Percentiles rank a stretch among this genome's conserved stretches.
phyloP scores from a whole-genome alignment of 1,140 invertebrate genomes.

The Drosophila varians region DNA sequence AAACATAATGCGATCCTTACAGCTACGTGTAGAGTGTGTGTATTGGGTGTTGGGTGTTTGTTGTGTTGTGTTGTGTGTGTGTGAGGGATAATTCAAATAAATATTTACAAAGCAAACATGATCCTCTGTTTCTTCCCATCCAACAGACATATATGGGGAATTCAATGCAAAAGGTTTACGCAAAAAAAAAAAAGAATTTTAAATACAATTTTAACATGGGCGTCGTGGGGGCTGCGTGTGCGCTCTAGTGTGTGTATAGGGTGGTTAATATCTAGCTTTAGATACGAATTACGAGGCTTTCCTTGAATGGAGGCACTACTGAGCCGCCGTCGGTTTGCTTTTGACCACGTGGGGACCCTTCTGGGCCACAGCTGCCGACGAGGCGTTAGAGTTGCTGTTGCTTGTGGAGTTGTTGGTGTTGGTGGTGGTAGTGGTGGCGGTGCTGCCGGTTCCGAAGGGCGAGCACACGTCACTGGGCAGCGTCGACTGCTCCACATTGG shows the following conservation, averaged over 20 bases:
- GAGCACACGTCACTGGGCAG: slow-evolving; percentile 55
- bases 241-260: slow-evolving; percentile 2
- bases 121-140: slow-evolving; percentile 3
- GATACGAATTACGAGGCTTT: slow-evolving; percentile 9
- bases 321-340: slow-evolving; percentile 43
- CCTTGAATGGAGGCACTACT: slow-evolving; percentile 11
- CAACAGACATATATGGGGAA: background rate
- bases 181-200: slow-evolving; percentile 34
- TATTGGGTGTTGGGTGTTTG: slow-evolving; percentile 9
- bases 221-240: background rate
- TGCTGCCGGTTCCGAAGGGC: slow-evolving; percentile 37
- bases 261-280: slow-evolving; percentile 23
- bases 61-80: slow-evolving; percentile 24
- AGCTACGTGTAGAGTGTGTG: slow-evolving; percentile 37
- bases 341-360: slow-evolving; percentile 18
- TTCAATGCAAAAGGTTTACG: background rate
- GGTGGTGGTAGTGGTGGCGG: background rate
- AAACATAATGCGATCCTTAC: slow-evolving; percentile 20
- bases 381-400: slow-evolving; percentile 8
- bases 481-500: slow-evolving; percentile 78
- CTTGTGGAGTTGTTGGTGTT: slow-evolving; percentile 6
- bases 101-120: slow-evolving; percentile 71
- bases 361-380: slow-evolving; percentile 5
- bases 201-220: slow-evolving; percentile 25
- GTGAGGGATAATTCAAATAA: slow-evolving; percentile 67